A percentile compares a stretch with the other conserved stretches of the same genome.
Evolutionary conservation across 2,797 vertebrate genomes (phyloP).

Genomic region (Cyprinella venusta): DNA sequence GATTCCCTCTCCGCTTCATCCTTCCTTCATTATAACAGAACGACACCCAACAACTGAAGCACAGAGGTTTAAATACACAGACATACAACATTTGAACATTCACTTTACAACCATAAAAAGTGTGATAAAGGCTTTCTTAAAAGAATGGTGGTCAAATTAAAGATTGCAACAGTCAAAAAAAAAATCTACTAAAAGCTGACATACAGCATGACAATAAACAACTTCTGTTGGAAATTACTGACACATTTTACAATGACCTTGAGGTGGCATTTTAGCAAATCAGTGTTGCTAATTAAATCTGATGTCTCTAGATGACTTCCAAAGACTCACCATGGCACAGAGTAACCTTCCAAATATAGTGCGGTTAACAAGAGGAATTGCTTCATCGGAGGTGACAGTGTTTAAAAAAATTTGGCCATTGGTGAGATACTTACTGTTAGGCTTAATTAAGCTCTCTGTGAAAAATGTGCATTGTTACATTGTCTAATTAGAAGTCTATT

Average conservation of each 20-base stretch:
- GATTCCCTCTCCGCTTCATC: no score
- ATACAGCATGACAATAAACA: neutral
- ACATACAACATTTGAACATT: no score
- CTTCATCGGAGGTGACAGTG: slow-evolving; percentile 22
- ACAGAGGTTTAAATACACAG: no score
- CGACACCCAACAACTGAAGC: no score
- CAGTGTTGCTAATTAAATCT: slow-evolving; percentile 22
- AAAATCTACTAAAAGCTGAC: neutral
- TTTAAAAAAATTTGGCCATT: slow-evolving; percentile 19
- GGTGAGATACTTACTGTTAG: slow-evolving; percentile 9
- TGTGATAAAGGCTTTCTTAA: neutral
- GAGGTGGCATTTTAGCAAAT: slow-evolving; percentile 5
- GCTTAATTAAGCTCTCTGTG: slow-evolving; percentile 6
- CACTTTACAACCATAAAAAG: neutral
- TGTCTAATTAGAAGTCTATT: slow-evolving; percentile 26
- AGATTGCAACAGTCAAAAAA: neutral
- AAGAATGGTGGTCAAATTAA: neutral
- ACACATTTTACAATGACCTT: slow-evolving; percentile 16
- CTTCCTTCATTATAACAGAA: no score
- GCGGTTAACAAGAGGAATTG: slow-evolving; percentile 14
- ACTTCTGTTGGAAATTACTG: neutral
- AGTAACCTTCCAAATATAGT: slow-evolving; percentile 22
- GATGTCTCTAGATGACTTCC: slow-evolving; percentile 24
- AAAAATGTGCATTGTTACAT: neutral
- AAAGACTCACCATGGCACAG: slow-evolving; percentile 25